A percentile compares a stretch with the other conserved stretches of the same genome.
Evolutionary conservation across 2,888 invertebrate genomes (phyloP).

Genomic region (Noctua pronuba): DNA sequence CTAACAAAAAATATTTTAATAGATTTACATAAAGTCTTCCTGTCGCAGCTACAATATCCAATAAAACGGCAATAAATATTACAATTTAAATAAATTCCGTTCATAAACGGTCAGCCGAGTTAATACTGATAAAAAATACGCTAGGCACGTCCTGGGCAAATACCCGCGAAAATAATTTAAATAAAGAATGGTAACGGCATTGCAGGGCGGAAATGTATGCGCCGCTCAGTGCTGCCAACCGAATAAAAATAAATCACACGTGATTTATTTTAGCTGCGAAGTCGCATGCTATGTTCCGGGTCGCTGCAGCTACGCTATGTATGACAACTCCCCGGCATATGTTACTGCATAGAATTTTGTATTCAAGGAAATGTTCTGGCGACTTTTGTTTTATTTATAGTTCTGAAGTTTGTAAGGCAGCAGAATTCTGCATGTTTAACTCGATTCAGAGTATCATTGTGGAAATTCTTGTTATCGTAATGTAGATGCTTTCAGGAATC

Average conservation of each 20-base stretch:
- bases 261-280: slow-evolving; percentile 86
- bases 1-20: slow-evolving; percentile 3
- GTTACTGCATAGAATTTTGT: slow-evolving; percentile 70
- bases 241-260: slow-evolving; percentile 89
- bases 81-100: slow-evolving; percentile 65
- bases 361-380: slow-evolving; percentile 66
- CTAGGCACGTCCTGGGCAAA: slow-evolving; percentile 64
- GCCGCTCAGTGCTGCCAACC: slow-evolving; percentile 82
- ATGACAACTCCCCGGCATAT: slow-evolving; percentile 74
- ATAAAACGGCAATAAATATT: slow-evolving; percentile 54
- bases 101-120: slow-evolving; percentile 61
- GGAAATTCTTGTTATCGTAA: not conserved
- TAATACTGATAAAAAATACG: slow-evolving; percentile 61
- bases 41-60: slow-evolving; percentile 33
- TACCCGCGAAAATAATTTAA: slow-evolving; percentile 79
- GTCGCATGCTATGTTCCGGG: slow-evolving; percentile 78
- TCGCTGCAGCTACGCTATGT: slow-evolving; percentile 74
- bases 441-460: not conserved
- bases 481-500: not conserved
- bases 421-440: slow-evolving; percentile 29
- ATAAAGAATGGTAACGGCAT: slow-evolving; percentile 80
- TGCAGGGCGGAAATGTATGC: slow-evolving; percentile 75
- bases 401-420: slow-evolving; percentile 27
- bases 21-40: slow-evolving; percentile 17
- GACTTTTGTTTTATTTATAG: slow-evolving; percentile 60